phyloP scores from a whole-genome alignment of 2,888 invertebrate species.

The Amphimallon solstitiale region DNA sequence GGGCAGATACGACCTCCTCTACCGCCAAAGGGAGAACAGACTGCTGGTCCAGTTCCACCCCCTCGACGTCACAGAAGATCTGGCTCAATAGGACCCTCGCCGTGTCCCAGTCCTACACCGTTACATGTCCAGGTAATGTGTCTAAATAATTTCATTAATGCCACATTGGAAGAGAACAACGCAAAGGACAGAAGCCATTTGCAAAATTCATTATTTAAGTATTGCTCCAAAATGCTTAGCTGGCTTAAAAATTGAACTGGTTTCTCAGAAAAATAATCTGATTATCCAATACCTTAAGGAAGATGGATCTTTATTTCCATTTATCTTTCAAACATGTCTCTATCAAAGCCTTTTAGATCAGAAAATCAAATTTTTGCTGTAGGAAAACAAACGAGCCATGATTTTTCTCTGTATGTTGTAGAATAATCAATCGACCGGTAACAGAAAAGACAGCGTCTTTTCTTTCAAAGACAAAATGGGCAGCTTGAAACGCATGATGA shows the following conservation, averaged over 20 bases:
- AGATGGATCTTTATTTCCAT: background rate
- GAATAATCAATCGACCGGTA: constrained; percentile 46
- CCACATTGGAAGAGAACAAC: too few species aligned
- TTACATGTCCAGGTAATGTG: constrained; percentile 60
- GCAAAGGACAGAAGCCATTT: too few species aligned
- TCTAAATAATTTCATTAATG: too few species aligned
- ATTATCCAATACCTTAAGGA: background rate
- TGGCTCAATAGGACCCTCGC: constrained; percentile 65
- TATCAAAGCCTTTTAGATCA: constrained; percentile 47
- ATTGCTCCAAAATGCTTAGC: too few species aligned
- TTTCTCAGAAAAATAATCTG: too few species aligned
- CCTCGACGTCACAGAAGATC: constrained; percentile 69
- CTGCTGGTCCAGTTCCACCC: constrained; percentile 73
- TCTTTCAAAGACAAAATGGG: constrained; percentile 65
- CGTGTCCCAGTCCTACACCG: constrained; percentile 64
- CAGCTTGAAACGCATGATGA: constrained; percentile 63
- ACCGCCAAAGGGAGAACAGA: constrained; percentile 73
- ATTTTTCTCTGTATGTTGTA: constrained; percentile 31
- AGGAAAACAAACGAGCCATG: constrained; percentile 14
- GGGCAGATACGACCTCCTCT: constrained; percentile 67
- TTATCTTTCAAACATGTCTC: background rate
- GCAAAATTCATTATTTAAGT: too few species aligned
- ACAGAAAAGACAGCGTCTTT: constrained; percentile 56
- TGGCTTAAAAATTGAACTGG: too few species aligned
- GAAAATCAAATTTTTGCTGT: background rate